A percentile compares a stretch with the other conserved stretches of the same genome.
phyloP scores from a whole-genome alignment of 2,888 invertebrate species.

The Campopleginae sp. region DNA sequence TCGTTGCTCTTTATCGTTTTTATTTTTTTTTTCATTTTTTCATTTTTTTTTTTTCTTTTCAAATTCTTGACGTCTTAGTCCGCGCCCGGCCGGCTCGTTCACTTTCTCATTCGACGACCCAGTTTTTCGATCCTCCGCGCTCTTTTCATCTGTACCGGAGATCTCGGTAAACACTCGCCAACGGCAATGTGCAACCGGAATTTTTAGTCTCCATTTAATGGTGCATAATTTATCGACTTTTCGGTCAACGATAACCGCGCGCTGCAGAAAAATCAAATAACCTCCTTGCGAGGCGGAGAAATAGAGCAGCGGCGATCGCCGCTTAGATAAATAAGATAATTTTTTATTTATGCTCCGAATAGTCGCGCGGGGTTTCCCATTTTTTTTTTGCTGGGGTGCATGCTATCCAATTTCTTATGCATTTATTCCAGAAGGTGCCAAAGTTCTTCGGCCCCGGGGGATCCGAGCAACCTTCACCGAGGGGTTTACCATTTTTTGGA shows the following conservation, averaged over 20 bases:
- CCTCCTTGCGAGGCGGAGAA: not conserved
- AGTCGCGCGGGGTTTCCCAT: not conserved
- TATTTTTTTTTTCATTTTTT: conserved; percentile 7
- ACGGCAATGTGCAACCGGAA: conserved; percentile 39
- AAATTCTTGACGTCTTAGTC: conserved; percentile 8
- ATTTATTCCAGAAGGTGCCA: conserved; percentile 30
- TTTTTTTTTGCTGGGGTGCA: not conserved
- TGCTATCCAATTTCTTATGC: conserved; percentile 4
- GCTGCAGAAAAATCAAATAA: not conserved
- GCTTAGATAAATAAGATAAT: conserved; percentile 24
- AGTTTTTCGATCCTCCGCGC: conserved; percentile 48
- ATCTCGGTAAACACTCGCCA: conserved; percentile 37
- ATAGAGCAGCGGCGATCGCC: not conserved
- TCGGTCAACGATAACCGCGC: not conserved
- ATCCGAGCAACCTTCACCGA: not conserved
- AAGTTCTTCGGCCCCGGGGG: not conserved
- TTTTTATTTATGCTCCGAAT: conserved; percentile 1
- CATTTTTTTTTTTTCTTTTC: not conserved
- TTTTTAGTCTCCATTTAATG: conserved; percentile 30
- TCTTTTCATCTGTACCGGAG: conserved; percentile 44
- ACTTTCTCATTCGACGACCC: conserved; percentile 61
- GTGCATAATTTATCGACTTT: conserved; percentile 42
- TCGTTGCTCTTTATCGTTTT: not conserved
- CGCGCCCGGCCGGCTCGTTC: too few relatives aligned
- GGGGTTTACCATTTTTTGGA: too few relatives aligned